A percentile compares a stretch with the other conserved stretches of the same genome.
These are phyloP conservation scores for Philereme vetulata DNA, from an alignment of 2,888 invertebrate genomes.

Conservation along the genomic window DNA sequence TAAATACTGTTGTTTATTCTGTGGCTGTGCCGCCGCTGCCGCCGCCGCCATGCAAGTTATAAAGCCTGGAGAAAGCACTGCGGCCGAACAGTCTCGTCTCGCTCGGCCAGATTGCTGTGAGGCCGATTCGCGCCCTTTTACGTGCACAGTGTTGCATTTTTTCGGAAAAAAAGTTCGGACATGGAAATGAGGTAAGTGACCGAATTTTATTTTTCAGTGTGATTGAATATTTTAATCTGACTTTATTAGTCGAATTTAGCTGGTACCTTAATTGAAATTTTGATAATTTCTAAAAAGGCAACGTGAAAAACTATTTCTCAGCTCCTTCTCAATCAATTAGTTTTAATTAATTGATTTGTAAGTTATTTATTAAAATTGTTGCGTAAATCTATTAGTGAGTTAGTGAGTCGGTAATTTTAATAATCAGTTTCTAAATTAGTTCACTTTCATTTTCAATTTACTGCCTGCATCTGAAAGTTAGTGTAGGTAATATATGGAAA, in stretches of 20 bases:
- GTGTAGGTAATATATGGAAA: not conserved
- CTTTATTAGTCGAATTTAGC: too few species aligned
- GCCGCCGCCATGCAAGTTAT: conserved; percentile 62
- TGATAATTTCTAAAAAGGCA: too few species aligned
- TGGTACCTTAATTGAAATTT: too few species aligned
- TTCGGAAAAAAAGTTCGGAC: conserved; percentile 50
- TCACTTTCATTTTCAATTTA: conserved; percentile 2
- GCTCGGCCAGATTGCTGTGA: conserved; percentile 49
- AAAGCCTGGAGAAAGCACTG: conserved; percentile 78
- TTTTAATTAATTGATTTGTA: too few species aligned
- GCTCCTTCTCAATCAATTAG: too few species aligned
- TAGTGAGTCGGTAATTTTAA: not conserved
- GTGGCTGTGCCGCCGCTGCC: conserved; percentile 19
- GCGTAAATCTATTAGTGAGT: not conserved
- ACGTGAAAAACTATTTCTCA: too few species aligned
- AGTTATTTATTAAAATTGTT: too few species aligned
- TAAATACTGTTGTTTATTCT: conserved; percentile 19
- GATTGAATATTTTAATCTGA: not conserved
- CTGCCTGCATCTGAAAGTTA: conserved; percentile 1
- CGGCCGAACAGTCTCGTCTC: conserved; percentile 62
- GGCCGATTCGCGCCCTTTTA: conserved; percentile 61
- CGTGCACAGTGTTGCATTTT: conserved; percentile 62
- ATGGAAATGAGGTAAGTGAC: conserved; percentile 70
- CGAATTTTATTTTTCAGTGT: not conserved
- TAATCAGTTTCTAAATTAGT: not conserved